phyloP scores from a whole-genome alignment of 2,888 invertebrate genomes.

The Sphaeridia pumilis region DNA sequence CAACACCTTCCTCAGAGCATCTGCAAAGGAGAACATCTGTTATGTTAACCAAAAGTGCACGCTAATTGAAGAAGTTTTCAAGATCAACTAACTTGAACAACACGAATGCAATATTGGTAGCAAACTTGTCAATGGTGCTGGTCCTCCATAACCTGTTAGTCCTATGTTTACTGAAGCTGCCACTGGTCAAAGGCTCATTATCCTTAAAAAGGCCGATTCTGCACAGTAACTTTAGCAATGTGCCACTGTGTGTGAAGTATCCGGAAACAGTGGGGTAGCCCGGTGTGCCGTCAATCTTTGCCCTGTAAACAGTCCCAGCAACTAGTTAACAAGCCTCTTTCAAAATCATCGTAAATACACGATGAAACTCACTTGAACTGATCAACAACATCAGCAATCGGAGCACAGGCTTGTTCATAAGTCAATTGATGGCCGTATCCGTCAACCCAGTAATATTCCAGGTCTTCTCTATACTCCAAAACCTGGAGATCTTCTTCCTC shows the following conservation, averaged over 20 bases:
- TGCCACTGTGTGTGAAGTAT: slow-evolving; percentile 73
- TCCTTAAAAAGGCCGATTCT: slow-evolving; percentile 63
- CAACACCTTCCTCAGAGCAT: slow-evolving; percentile 13
- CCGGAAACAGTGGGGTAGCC: slow-evolving; percentile 20
- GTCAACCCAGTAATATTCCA: slow-evolving; percentile 69
- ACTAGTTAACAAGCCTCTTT: too few species aligned
- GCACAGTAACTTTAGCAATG: slow-evolving; percentile 60
- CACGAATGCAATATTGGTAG: slow-evolving; percentile 66
- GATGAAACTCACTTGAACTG: slow-evolving; percentile 50
- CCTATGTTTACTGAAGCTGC: slow-evolving; percentile 40
- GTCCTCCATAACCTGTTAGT: slow-evolving; percentile 48
- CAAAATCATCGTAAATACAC: background rate
- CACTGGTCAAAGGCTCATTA: slow-evolving; percentile 47
- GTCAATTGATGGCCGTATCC: slow-evolving; percentile 67
- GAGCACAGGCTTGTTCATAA: slow-evolving; percentile 61
- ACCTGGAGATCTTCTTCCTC: slow-evolving; percentile 45
- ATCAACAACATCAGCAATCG: slow-evolving; percentile 57
- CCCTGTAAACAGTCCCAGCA: too few species aligned
- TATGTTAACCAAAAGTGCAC: background rate
- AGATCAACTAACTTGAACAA: slow-evolving; percentile 51
- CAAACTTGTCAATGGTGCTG: slow-evolving; percentile 61
- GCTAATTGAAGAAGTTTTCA: background rate
- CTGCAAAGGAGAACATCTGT: slow-evolving; percentile 9
- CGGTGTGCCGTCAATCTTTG: too few species aligned
- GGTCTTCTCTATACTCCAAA: slow-evolving; percentile 63